Conservation (phyloP, 2,797 vertebrate genomes). For the Arrhamphus sclerolepis region DNA sequence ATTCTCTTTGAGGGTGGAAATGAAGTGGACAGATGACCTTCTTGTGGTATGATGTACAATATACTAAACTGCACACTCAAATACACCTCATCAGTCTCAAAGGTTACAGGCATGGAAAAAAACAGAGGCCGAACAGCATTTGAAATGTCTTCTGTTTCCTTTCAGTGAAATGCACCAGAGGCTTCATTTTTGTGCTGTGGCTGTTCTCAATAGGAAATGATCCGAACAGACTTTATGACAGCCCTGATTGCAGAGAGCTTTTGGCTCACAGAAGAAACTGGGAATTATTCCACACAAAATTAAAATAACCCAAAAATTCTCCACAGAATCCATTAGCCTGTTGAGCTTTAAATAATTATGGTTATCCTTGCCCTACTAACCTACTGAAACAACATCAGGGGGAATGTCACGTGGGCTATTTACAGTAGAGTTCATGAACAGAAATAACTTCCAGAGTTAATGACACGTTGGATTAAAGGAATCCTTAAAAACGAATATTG, state of each 20-base stretch:
- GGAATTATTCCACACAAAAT: constrained; percentile 43
- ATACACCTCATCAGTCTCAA: constrained; percentile 21
- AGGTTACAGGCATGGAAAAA: constrained; percentile 35
- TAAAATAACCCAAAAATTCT: constrained; percentile 41
- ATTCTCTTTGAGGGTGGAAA: constrained; percentile 24
- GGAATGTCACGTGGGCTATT: constrained; percentile 18
- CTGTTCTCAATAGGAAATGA: constrained; percentile 25
- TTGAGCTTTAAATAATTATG: constrained; percentile 46
- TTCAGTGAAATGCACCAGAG: constrained; percentile 37
- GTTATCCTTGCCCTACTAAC: constrained; percentile 31
- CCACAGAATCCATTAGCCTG: constrained; percentile 18
- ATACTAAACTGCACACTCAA: constrained; percentile 19
- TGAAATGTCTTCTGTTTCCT: constrained; percentile 41
- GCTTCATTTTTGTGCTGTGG: constrained; percentile 25
- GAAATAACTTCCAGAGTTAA: constrained; percentile 1
- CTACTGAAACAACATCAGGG: constrained; percentile 35
- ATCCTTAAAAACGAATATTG: constrained; percentile 12
- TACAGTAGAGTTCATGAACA: constrained; percentile 16
- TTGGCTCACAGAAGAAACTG: constrained; percentile 28
- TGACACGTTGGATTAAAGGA: constrained; percentile 17
- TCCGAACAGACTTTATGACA: constrained; percentile 25
- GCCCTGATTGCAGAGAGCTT: constrained; percentile 28
- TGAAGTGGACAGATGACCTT: constrained; percentile 63
- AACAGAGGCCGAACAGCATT: constrained; percentile 35
- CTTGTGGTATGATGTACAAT: constrained; percentile 37